These are phyloP conservation scores for Ptychodera flava DNA, from an alignment of 35 echinoderm and acorn worm species.

Conservation along the genomic window DNA sequence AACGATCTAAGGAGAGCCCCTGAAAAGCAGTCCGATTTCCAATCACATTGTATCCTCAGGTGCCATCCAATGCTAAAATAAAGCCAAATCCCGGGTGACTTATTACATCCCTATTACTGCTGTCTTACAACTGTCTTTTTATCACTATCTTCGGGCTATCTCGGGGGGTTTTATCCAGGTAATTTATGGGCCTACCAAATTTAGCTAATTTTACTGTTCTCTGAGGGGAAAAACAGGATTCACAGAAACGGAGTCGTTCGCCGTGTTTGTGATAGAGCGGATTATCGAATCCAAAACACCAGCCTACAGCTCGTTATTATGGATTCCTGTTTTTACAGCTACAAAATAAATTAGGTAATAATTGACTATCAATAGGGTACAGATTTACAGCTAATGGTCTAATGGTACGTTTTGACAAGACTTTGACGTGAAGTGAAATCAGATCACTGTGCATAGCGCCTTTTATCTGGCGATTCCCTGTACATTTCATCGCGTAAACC, in stretches of 20 bases:
- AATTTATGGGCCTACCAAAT: not conserved
- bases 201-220: not conserved
- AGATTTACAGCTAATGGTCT: not conserved
- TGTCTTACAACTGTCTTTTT: constrained; percentile 1
- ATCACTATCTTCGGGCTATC: not conserved
- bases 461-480: too few species aligned
- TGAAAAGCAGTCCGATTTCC: not conserved
- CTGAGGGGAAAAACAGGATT: not conserved
- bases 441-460: not conserved
- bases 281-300: not conserved
- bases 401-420: not conserved
- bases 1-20: not conserved
- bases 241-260: not conserved
- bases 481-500: not conserved
- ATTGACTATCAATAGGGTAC: not conserved
- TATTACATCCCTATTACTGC: not conserved
- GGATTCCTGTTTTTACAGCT: not conserved
- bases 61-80: not conserved
- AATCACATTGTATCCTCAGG: not conserved
- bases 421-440: not conserved
- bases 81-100: not conserved
- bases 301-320: not conserved
- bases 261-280: not conserved
- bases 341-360: constrained; percentile 2
- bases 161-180: not conserved